Percentiles rank a stretch among this genome's conserved stretches.
Conservation (phyloP, 2,888 invertebrate species). For the Synergus laeviventris region DNA sequence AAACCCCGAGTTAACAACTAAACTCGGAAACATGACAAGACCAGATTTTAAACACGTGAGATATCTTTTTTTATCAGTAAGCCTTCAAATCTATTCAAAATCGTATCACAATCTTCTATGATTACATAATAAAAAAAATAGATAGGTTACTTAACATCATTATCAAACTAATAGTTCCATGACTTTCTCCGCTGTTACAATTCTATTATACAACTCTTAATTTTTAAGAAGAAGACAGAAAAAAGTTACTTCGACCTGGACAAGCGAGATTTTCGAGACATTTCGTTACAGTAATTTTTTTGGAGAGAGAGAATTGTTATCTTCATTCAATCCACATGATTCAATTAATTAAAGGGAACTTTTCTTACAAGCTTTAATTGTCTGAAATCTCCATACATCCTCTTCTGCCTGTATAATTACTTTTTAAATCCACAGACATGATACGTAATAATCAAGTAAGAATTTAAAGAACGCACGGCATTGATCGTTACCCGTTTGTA, state of each 20-base stretch:
- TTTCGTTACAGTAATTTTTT: no score
- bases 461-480: slow-evolving; percentile 7
- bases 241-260: no score
- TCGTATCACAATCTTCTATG: neutral
- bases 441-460: slow-evolving; percentile 9
- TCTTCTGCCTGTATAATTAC: neutral
- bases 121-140: neutral
- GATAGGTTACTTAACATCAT: neutral
- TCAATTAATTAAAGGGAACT: no score
- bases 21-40: neutral
- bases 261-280: no score
- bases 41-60: neutral
- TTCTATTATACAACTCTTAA: no score
- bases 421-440: neutral
- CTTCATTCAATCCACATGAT: no score
- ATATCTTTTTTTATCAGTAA: neutral
- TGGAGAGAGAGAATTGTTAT: no score
- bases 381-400: no score
- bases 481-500: slow-evolving; percentile 10
- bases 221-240: no score
- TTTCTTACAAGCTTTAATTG: no score
- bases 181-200: no score
- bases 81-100: neutral
- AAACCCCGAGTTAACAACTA: neutral
- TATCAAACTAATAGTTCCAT: neutral